phyloP scores from a whole-genome alignment of 2,888 invertebrate species.

The Trachelus stipa region DNA sequence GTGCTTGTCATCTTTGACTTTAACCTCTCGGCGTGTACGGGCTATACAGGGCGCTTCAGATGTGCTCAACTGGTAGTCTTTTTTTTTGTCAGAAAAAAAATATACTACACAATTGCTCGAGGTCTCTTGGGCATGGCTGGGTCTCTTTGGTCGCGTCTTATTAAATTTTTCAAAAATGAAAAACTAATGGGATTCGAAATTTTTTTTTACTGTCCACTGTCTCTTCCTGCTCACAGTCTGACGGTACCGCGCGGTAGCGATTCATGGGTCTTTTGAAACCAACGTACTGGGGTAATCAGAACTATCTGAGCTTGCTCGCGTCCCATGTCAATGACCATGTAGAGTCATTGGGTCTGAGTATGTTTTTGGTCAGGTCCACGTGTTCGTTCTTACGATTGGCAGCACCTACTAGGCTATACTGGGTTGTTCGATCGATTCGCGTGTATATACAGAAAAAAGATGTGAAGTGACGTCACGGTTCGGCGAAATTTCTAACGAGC shows the following conservation, averaged over 20 bases:
- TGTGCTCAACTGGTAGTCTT: background rate
- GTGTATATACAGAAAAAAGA: background rate
- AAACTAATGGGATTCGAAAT: background rate
- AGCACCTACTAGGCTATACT: background rate
- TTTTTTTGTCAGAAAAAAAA: no score
- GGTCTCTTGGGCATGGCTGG: background rate
- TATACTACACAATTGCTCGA: background rate
- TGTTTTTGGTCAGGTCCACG: background rate
- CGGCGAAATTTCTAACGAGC: background rate
- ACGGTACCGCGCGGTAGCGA: background rate
- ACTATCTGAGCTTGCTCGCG: background rate
- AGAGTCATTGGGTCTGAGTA: background rate
- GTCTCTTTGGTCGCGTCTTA: background rate
- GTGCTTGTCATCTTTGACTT: slow-evolving; percentile 36
- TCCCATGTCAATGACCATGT: background rate
- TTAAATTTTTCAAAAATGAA: background rate
- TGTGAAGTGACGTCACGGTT: background rate
- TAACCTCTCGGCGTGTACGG: slow-evolving; percentile 25
- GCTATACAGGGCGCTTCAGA: background rate
- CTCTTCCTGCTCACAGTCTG: no score
- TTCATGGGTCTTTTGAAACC: background rate
- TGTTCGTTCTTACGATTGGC: background rate
- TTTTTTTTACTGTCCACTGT: no score
- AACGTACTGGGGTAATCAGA: background rate
- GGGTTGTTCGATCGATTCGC: background rate